A percentile compares a stretch with the other conserved stretches of the same genome.
These are phyloP conservation scores for Zaprionus gabonicus DNA, from an alignment of 1,140 invertebrate species.

Conservation along the genomic window DNA sequence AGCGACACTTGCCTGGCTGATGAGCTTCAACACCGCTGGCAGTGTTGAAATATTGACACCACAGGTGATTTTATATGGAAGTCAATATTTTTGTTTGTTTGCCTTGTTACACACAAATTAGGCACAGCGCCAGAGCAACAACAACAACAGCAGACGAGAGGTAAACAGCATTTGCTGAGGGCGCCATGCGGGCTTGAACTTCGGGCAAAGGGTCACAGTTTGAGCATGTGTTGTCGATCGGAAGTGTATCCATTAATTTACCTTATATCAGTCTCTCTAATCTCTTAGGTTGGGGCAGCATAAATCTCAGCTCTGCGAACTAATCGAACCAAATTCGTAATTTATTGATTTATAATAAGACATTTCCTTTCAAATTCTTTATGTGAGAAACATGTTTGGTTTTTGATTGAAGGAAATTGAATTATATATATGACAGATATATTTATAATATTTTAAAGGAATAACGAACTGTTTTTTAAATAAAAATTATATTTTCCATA, in stretches of 20 bases:
- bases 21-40: constrained; percentile 78
- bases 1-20: constrained; percentile 52
- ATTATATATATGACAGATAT: not conserved
- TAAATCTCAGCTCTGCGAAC: constrained; percentile 2
- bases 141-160: not conserved
- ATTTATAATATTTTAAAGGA: too few species aligned
- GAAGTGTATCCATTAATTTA: constrained; percentile 48
- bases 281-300: not conserved
- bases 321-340: constrained; percentile 14
- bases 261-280: constrained; percentile 7
- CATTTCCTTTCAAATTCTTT: constrained; percentile 33
- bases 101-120: constrained; percentile 50
- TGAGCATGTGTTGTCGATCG: constrained; percentile 34
- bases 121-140: constrained; percentile 28
- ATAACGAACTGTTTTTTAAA: too few species aligned
- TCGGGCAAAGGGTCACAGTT: constrained; percentile 36
- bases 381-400: not conserved
- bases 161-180: constrained; percentile 15
- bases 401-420: constrained; percentile 2
- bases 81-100: constrained; percentile 54
- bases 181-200: constrained; percentile 53
- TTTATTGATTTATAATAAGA: constrained; percentile 52
- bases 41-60: constrained; percentile 83
- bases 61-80: constrained; percentile 80
- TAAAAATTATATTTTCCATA: too few species aligned